A percentile compares a stretch with the other conserved stretches of the same genome.
These are phyloP conservation scores for Onychomys arenicola DNA, from an alignment of 2,797 vertebrate species.

Conservation along the genomic window DNA sequence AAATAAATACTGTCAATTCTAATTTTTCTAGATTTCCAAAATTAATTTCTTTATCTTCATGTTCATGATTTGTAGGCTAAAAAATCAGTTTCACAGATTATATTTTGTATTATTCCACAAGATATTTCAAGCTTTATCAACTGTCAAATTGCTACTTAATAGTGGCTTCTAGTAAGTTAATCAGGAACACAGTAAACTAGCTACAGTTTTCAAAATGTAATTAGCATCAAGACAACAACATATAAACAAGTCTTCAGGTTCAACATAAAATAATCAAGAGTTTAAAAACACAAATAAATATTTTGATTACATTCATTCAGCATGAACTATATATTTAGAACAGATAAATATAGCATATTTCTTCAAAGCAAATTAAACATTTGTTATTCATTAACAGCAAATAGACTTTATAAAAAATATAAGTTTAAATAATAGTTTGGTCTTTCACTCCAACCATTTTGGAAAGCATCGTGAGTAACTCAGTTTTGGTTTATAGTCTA, in stretches of 20 bases:
- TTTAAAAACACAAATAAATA: constrained; percentile 77
- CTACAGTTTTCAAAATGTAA: constrained; percentile 83
- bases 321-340: constrained; percentile 80
- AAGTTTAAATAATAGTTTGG: constrained; percentile 71
- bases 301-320: constrained; percentile 83
- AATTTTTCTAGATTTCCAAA: background rate
- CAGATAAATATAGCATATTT: constrained; percentile 81
- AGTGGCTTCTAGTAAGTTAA: constrained; percentile 76
- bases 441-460: constrained; percentile 54
- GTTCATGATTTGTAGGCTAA: background rate
- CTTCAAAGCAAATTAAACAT: constrained; percentile 82
- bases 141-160: constrained; percentile 76
- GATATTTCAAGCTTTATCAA: background rate
- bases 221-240: constrained; percentile 82
- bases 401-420: constrained; percentile 78
- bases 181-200: constrained; percentile 72
- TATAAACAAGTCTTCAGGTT: constrained; percentile 78
- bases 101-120: background rate
- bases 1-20: background rate
- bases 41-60: background rate
- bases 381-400: constrained; percentile 72
- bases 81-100: background rate
- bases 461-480: background rate
- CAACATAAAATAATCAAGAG: constrained; percentile 77
- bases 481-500: constrained; percentile 65